phyloP scores from a whole-genome alignment of 30 jellyfish, hydroid and myxozoan species.

The Nemopilema nomurai region DNA sequence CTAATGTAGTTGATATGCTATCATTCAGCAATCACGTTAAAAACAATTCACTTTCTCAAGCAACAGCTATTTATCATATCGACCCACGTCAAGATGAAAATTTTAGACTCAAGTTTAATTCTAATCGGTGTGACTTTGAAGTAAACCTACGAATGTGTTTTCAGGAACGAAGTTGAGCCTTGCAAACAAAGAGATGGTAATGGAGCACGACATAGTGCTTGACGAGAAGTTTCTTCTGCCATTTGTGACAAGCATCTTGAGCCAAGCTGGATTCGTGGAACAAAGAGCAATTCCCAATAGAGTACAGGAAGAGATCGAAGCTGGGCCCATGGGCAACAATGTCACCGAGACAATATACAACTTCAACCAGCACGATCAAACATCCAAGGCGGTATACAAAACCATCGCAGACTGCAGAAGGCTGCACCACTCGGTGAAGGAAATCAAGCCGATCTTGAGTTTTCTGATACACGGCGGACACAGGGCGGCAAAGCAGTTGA shows the following conservation, averaged over 20 bases:
- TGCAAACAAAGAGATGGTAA: conserved; percentile 44
- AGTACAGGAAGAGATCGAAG: not conserved
- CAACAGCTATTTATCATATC: too few relatives aligned
- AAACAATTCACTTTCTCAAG: too few relatives aligned
- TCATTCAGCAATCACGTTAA: too few relatives aligned
- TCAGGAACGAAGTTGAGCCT: conserved; percentile 12
- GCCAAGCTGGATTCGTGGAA: conserved; percentile 32
- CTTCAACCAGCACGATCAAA: conserved; percentile 3
- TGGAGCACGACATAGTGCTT: conserved; percentile 51
- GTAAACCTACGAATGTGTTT: not conserved
- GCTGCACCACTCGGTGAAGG: conserved; percentile 36
- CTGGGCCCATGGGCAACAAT: not conserved
- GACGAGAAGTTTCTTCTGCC: conserved; percentile 46
- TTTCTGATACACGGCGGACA: conserved; percentile 51
- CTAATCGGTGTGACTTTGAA: too few relatives aligned
- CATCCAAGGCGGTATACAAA: conserved; percentile 30
- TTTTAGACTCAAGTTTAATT: too few relatives aligned
- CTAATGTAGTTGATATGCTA: too few relatives aligned
- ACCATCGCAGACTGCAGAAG: conserved; percentile 37
- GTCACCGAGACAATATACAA: conserved; percentile 4
- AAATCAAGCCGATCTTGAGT: conserved; percentile 45
- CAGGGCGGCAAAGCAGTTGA: conserved; percentile 40
- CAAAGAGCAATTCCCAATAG: conserved; percentile 6
- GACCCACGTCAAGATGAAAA: too few relatives aligned
- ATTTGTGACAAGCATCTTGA: conserved; percentile 21